Evolutionary conservation across 2,888 invertebrate genomes (phyloP).

Genomic region (Plagodis dolabraria): DNA sequence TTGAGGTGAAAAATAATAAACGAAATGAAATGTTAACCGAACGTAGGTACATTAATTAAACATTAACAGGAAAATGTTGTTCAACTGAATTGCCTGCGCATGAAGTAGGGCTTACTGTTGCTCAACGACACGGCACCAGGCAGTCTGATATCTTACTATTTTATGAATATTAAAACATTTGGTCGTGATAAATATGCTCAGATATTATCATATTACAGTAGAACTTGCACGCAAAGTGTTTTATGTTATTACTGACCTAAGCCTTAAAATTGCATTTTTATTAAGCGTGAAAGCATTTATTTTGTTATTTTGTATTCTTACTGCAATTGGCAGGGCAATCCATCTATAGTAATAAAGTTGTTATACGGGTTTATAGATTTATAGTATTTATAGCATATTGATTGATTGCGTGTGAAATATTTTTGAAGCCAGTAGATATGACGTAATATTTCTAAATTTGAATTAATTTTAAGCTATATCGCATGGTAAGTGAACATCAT

Average conservation of each 20-base stretch:
- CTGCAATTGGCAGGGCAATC: conserved; percentile 1
- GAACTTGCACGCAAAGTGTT: conserved; percentile 7
- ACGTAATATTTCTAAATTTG: no score
- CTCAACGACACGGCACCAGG: conserved; percentile 47
- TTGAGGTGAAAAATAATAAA: not conserved
- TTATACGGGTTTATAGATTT: no score
- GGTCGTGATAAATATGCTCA: conserved; percentile 5
- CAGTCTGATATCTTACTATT: conserved; percentile 42
- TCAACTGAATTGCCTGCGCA: conserved; percentile 1
- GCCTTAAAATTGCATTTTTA: conserved; percentile 2
- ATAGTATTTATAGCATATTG: no score
- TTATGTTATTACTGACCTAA: not conserved
- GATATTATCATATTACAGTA: not conserved
- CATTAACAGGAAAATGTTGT: conserved; percentile 18
- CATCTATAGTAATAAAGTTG: no score
- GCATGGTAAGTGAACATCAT: no score
- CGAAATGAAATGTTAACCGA: not conserved
- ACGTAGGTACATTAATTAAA: conserved; percentile 11
- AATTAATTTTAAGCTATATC: no score
- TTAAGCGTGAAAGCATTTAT: conserved; percentile 8
- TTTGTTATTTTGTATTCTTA: conserved; percentile 3
- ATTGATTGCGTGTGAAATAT: no score
- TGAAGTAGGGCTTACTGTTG: conserved; percentile 20
- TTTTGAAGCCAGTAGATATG: no score
- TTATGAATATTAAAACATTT: conserved; percentile 19